A percentile compares a stretch with the other conserved stretches of the same genome.
phyloP scores from a whole-genome alignment of 2,113 vertebrate genomes.

The Chamaetylas fuelleborni region DNA sequence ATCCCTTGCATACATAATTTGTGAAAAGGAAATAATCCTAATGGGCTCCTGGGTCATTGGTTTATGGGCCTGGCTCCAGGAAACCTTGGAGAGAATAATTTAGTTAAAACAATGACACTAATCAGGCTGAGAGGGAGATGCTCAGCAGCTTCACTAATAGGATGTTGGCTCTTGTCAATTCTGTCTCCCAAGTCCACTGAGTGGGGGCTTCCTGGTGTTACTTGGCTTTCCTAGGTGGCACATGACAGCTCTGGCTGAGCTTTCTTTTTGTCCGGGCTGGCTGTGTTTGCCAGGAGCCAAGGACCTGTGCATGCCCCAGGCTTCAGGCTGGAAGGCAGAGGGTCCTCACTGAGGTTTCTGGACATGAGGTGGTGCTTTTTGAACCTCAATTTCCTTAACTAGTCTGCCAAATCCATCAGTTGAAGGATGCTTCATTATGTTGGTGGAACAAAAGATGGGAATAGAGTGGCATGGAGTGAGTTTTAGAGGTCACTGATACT shows the following conservation, averaged over 20 bases:
- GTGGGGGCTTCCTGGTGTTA: neutral
- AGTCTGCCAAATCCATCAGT: neutral
- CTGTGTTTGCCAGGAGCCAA: neutral
- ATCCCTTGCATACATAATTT: neutral
- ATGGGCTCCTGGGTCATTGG: neutral
- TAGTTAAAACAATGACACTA: neutral
- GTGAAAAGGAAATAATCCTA: neutral
- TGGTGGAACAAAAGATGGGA: neutral
- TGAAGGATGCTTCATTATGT: neutral
- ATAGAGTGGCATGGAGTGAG: neutral
- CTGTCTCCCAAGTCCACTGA: neutral
- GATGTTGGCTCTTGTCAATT: neutral
- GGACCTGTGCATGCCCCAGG: neutral
- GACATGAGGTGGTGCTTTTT: neutral
- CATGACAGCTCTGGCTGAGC: neutral
- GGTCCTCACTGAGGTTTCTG: neutral
- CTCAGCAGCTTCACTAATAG: neutral
- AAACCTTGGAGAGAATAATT: neutral
- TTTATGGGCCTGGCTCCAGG: slow-evolving; percentile 9
- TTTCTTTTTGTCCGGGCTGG: neutral
- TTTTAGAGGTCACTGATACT: neutral
- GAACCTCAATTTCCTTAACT: neutral
- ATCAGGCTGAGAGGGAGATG: neutral
- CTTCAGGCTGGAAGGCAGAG: neutral
- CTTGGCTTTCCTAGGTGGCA: neutral